Evolutionary conservation across 2,888 invertebrate species (phyloP).

Genomic region (Athalia cordata): DNA sequence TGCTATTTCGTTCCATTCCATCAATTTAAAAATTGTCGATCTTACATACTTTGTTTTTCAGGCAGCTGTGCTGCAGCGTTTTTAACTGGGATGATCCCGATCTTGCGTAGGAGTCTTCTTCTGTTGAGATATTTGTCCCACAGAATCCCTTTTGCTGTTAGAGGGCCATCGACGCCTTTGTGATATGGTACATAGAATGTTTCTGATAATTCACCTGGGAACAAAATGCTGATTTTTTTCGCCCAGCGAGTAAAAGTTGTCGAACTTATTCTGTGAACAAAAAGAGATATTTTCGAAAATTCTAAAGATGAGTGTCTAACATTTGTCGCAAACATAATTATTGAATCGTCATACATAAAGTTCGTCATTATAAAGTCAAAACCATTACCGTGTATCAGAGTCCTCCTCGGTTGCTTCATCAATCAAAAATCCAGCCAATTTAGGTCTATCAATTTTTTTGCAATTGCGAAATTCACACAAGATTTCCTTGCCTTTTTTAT

Average conservation of each 20-base stretch:
- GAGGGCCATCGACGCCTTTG: neutral
- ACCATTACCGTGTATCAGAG: no score
- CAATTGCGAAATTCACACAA: no score
- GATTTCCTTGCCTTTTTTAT: no score
- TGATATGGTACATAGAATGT: neutral
- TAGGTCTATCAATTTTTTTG: no score
- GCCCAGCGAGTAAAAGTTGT: neutral
- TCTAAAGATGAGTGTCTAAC: neutral
- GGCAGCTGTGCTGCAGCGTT: neutral
- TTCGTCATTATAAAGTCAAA: no score
- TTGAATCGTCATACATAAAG: no score
- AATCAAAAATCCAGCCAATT: no score
- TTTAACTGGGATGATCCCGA: slow-evolving; percentile 1
- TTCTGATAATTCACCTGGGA: neutral
- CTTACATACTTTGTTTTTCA: neutral
- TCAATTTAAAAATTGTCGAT: no score
- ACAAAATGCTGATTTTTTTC: neutral
- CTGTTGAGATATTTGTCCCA: slow-evolving; percentile 24
- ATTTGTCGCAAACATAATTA: neutral
- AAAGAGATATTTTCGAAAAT: no score
- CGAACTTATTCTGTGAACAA: slow-evolving; percentile 1
- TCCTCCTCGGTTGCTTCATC: no score
- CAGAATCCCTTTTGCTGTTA: slow-evolving; percentile 16
- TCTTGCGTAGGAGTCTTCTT: slow-evolving; percentile 12
- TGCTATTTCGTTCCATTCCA: no score